Evolutionary conservation across 2,797 vertebrate genomes (phyloP).

Genomic region (Halcyon leucocephala): DNA sequence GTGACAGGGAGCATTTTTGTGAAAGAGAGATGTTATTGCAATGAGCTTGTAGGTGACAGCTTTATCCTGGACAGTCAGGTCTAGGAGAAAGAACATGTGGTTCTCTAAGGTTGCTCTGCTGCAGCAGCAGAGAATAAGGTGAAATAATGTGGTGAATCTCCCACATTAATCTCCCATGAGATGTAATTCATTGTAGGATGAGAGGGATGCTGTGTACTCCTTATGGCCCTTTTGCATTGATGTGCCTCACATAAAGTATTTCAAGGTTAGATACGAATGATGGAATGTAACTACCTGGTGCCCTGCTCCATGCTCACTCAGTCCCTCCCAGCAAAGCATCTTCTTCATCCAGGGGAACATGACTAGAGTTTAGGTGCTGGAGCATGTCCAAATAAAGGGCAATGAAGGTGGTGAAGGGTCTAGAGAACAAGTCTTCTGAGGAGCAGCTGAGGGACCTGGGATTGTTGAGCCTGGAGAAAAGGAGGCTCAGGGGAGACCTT

Average conservation of each 20-base stretch:
- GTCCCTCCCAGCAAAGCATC: neutral
- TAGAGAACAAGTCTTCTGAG: too few species aligned
- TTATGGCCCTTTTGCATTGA: neutral
- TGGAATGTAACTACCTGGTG: neutral
- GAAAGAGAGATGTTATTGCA: conserved; percentile 10
- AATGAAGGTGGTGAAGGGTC: too few species aligned
- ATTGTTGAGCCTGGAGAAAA: too few species aligned
- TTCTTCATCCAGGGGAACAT: neutral
- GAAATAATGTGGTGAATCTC: neutral
- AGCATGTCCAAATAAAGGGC: too few species aligned
- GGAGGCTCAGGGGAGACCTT: too few species aligned
- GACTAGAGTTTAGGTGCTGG: too few species aligned
- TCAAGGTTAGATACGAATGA: neutral
- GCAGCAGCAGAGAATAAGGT: neutral
- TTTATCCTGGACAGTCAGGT: neutral
- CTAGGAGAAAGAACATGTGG: neutral
- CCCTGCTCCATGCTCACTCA: neutral
- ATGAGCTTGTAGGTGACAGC: neutral
- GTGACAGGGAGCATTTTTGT: conserved; percentile 10
- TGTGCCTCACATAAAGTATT: neutral
- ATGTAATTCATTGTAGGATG: neutral
- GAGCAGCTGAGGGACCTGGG: too few species aligned
- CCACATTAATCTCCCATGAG: neutral
- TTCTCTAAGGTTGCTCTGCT: neutral
- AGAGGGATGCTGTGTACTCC: neutral